phyloP scores from a whole-genome alignment of 2,113 vertebrate genomes.

The Nothocercus julius region DNA sequence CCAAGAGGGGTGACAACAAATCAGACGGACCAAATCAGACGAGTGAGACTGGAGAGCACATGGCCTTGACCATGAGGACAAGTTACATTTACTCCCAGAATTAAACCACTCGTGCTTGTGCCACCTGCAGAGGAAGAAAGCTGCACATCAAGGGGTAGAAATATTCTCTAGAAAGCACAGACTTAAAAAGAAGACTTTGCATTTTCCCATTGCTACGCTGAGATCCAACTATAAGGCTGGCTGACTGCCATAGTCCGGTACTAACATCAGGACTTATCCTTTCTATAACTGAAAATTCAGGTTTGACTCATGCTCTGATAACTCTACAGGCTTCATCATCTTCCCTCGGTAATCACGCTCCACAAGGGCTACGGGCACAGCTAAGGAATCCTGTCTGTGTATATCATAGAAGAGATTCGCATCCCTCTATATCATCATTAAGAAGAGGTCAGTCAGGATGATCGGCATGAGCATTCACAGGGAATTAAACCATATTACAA shows the following conservation, averaged over 20 bases:
- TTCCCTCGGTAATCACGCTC: background rate
- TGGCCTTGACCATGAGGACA: background rate
- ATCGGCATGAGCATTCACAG: background rate
- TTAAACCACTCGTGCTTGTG: background rate
- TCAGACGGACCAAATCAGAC: background rate
- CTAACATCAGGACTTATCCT: background rate
- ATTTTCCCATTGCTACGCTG: background rate
- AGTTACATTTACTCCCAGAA: background rate
- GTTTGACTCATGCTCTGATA: background rate
- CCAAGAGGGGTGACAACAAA: background rate
- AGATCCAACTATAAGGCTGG: background rate
- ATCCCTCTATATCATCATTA: background rate
- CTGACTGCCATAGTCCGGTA: background rate
- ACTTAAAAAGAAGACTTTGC: background rate
- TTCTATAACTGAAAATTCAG: background rate
- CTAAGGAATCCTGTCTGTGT: background rate
- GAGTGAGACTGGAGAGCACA: background rate
- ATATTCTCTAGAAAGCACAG: background rate
- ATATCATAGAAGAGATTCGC: background rate
- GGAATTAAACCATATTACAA: background rate
- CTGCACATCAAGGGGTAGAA: background rate
- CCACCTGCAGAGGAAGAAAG: background rate
- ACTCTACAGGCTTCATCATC: background rate
- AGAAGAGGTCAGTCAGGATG: background rate
- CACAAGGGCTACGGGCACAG: background rate